Percentiles rank a stretch among this genome's conserved stretches.
Evolutionary conservation across 2,113 vertebrate species (phyloP).

Genomic region (Oreochromis spilurus): DNA sequence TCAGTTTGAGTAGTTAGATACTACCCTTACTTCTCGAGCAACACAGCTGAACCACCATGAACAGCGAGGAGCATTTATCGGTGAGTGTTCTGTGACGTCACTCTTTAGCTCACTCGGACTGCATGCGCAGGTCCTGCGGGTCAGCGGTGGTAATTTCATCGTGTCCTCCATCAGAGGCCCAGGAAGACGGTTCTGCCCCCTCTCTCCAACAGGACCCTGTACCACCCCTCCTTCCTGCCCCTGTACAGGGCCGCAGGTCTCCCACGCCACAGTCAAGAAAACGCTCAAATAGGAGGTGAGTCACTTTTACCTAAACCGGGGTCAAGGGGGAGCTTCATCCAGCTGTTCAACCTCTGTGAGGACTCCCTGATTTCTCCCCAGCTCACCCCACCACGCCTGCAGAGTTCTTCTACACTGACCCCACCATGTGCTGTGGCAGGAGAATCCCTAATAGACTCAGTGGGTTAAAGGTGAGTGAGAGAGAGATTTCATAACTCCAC

Average conservation of each 20-base stretch:
- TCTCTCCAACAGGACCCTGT: constrained; percentile 42
- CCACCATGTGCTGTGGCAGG: background rate
- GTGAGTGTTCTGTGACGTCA: background rate
- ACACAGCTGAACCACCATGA: background rate
- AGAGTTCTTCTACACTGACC: constrained; percentile 58
- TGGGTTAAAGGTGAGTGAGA: constrained; percentile 37
- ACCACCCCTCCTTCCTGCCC: constrained; percentile 54
- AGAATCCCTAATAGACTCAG: constrained; percentile 41
- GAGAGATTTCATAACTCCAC: background rate
- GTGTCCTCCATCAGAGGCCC: background rate
- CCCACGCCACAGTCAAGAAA: background rate
- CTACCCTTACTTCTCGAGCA: background rate
- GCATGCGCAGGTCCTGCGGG: background rate
- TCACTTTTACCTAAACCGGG: too few species aligned
- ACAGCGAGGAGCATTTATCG: background rate
- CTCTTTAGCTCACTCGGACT: background rate
- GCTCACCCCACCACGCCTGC: constrained; percentile 10
- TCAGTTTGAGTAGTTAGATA: background rate
- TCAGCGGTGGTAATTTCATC: background rate
- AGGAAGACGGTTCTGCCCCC: background rate
- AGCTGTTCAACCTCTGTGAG: background rate
- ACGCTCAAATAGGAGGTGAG: constrained; percentile 2
- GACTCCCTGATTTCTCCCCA: background rate
- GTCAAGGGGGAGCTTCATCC: background rate
- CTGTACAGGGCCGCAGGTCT: constrained; percentile 20